phyloP scores from a whole-genome alignment of 2,888 invertebrate genomes.

The Erebia aethiops region DNA sequence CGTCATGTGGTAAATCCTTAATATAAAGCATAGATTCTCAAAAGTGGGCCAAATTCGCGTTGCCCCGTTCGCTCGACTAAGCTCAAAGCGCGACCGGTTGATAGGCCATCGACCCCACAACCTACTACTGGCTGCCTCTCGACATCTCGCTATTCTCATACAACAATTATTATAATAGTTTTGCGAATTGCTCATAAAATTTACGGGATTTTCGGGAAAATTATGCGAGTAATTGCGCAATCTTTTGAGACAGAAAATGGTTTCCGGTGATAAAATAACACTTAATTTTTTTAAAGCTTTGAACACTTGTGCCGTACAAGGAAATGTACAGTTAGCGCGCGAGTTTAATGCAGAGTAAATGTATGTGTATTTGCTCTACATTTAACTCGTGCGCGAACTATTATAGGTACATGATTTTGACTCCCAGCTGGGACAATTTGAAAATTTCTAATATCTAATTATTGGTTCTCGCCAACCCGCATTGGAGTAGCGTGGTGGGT shows the following conservation, averaged over 20 bases:
- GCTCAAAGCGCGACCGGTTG: conserved; percentile 79
- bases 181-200: conserved; percentile 3
- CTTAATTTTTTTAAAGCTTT: too few relatives aligned
- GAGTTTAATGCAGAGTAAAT: too few relatives aligned
- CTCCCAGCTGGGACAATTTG: too few relatives aligned
- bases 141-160: conserved; percentile 45
- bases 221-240: not conserved
- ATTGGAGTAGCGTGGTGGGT: too few relatives aligned
- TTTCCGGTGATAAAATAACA: not conserved
- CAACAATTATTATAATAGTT: conserved; percentile 41
- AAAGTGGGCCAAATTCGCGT: conserved; percentile 79
- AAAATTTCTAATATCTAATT: too few relatives aligned
- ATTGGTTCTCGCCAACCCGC: too few relatives aligned
- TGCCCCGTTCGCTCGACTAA: conserved; percentile 62
- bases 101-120: conserved; percentile 73
- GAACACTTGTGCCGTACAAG: too few relatives aligned
- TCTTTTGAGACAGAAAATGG: not conserved
- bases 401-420: too few relatives aligned
- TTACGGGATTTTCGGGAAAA: conserved; percentile 7
- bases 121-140: conserved; percentile 73
- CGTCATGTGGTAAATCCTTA: conserved; percentile 14
- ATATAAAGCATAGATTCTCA: conserved; percentile 46
- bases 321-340: too few relatives aligned
- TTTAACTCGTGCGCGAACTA: too few relatives aligned
- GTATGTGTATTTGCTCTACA: too few relatives aligned